Base-by-base conservation (phyloP, 37 sponge, comb jelly and placozoan species). In the Chondrilla cf. caribensis region DNA sequence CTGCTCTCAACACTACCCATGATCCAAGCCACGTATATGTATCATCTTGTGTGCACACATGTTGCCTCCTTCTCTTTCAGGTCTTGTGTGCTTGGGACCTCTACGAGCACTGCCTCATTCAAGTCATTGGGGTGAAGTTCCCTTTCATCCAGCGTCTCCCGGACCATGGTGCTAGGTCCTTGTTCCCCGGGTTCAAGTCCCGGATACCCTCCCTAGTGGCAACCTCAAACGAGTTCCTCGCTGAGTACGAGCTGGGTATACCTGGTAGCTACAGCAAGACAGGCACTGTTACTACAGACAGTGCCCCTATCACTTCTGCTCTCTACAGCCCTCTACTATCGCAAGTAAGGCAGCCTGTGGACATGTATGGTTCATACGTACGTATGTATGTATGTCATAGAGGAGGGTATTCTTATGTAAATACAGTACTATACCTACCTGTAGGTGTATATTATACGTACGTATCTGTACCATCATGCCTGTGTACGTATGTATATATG, bases 121-220 rank as follows among this genome's bases (percentile, higher is more conserved):
- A 97, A 65, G 79, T 65, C 0, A 73, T 97, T 37, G 66, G 77
- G 0, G 83, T 96, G 39, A 92, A 86, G 80, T 90, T 96, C 82
- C 97, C 97, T 17, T 87, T 92, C 75, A 79, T 88, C 22, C 90
- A 90, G 54, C 90, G 93, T 4, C 84, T 73, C 0, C 97, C 93
- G 17, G 97, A 97, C 62, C 93, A 85, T 68, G 90, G 91, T 0
- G 73, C 88, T 15, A 73, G 70, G 25, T 79, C 81, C 32, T 70
- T 94, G n/a, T 40, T 58, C 68, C 58, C 57, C 15, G 79, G 78
- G 70, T 78, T 84, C 62, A 68, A 39, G 43, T 38, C 44, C 47
- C 47, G 80, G 68, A 3, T 54, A 0, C 78, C 82, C 58, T 57
- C 79, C 15, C 82, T 97, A 40, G 55, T 81, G 0, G 78, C 94